Base-by-base conservation (phyloP, 2,888 invertebrate species). In the Nomada ferruginata region DNA sequence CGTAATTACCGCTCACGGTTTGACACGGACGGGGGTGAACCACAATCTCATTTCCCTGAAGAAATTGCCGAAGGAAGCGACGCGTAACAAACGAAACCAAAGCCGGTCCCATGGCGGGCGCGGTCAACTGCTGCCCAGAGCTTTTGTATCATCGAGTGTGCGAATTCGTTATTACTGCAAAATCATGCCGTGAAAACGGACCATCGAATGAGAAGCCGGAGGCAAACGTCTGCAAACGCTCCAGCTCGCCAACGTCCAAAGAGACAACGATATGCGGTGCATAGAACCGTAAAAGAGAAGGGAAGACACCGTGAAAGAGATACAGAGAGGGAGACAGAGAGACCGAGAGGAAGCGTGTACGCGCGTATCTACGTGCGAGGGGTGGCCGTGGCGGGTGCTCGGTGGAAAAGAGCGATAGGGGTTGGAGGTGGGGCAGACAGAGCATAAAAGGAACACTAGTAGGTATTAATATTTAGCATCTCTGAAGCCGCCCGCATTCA, bases 401-500 rank as follows among this genome's bases (percentile, higher is more conserved):
- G 73, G 83, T 64, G 84, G 83, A 83, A 88, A 89, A 88, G 87
- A 87, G 85, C 87, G 89, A 90, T 89, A 88, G 89, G 85, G 85
- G 87, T 79, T 64, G 79, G 71, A 76, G 84, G 87, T 84, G 85
- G 86, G 87, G 86, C 76, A 90, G 89, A 89, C 88, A 88, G 85
- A 89, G 88, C 90, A 91, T 91, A 91, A 93, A 93, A 92, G 92
- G 90, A 92, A 93, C 91, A 93, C 91, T 91, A 92, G 92, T 92
- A 91, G 92, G 93, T 93, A 93, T 93, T 93, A 93, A 93, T 93
- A 93, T 93, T 93, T 93, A 93, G 93, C 92, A 92, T 92, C 92
- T 90, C 92, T 91, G 92, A 91, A 92, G 91, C 91, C 90, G 86
- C 89, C 90, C 91, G 92, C 91, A 92, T 92, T 93, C 90, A 91